Evolutionary conservation across 2,113 vertebrate genomes (phyloP).

Genomic region (Sterna hirundo): DNA sequence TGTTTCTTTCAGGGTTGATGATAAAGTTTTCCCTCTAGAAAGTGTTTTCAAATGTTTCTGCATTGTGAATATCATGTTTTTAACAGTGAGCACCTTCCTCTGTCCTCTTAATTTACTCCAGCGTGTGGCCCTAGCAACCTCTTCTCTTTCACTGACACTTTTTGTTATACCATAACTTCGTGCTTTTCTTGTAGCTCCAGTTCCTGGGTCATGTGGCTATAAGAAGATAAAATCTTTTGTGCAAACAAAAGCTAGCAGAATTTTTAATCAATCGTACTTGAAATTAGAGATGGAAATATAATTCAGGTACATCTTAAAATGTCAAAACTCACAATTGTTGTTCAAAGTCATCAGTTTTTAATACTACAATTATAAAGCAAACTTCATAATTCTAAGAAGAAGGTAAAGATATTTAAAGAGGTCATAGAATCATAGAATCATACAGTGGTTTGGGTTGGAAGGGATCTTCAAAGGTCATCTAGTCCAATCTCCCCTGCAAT

Average conservation of each 20-base stretch:
- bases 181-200: neutral
- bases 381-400: neutral
- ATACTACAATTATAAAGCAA: neutral
- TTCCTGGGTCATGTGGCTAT: neutral
- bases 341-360: neutral
- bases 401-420: neutral
- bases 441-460: neutral
- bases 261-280: neutral
- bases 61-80: neutral
- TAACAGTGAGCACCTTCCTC: neutral
- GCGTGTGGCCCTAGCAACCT: neutral
- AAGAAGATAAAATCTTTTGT: neutral
- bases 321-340: neutral
- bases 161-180: neutral
- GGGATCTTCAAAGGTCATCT: neutral
- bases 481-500: neutral
- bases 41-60: neutral
- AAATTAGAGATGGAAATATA: neutral
- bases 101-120: neutral
- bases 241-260: neutral
- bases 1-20: neutral
- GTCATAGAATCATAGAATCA: neutral
- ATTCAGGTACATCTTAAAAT: neutral
- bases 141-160: neutral
- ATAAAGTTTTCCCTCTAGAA: neutral